Evolutionary conservation across 2,797 vertebrate genomes (phyloP).

Genomic region (Poeciliopsis gracilis): DNA sequence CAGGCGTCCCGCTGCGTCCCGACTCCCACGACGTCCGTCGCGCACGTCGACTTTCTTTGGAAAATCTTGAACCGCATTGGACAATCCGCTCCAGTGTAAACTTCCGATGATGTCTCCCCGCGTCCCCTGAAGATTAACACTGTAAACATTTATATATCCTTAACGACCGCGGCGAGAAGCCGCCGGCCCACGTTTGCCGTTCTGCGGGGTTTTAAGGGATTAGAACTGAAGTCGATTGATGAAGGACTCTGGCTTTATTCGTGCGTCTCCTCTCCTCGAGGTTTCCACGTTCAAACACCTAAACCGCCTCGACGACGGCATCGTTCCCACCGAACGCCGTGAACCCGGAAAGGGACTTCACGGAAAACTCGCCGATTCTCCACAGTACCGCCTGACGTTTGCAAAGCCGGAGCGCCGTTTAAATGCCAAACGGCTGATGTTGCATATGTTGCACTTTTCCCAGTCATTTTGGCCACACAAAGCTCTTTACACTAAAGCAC

Average conservation of each 20-base stretch:
- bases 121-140: not conserved
- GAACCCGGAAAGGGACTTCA: too few relatives aligned
- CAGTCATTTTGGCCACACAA: too few relatives aligned
- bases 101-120: not conserved
- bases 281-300: not conserved
- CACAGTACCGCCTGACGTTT: too few relatives aligned
- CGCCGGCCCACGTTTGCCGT: not conserved
- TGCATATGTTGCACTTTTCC: too few relatives aligned
- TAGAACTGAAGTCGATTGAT: not conserved
- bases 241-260: not conserved
- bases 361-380: too few relatives aligned
- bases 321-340: not conserved
- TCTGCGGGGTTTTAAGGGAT: not conserved
- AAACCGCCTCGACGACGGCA: not conserved
- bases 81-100: slow-evolving; percentile 13
- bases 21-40: slow-evolving; percentile 23
- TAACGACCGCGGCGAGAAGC: not conserved
- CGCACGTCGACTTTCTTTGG: slow-evolving; percentile 20
- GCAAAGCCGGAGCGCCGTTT: too few relatives aligned
- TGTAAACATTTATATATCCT: slow-evolving; percentile 9
- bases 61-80: slow-evolving; percentile 21
- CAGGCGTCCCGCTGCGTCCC: slow-evolving; percentile 22
- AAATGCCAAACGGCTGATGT: too few relatives aligned
- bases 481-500: too few relatives aligned
- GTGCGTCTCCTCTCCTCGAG: not conserved